Evolutionary conservation across 2,113 vertebrate genomes (phyloP), one percentile per base, ranked within the genome.

Genomic region (Alexandromys fortis): DNA sequence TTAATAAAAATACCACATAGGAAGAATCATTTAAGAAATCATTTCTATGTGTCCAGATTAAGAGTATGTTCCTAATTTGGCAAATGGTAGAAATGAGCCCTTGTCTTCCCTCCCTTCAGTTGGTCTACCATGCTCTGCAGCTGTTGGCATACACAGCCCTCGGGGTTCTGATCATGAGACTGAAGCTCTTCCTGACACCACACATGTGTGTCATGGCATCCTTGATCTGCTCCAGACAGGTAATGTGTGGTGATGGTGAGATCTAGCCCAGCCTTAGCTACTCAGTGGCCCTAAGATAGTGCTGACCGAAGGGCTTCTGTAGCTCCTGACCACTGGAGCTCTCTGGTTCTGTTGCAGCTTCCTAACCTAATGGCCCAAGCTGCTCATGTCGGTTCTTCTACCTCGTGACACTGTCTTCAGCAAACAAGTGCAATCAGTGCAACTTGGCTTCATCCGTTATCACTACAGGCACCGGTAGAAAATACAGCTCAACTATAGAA

Each of bases 191-290:
- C 98, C 97, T 99, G 97, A 99, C 99, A 0, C 99, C 99, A 0
- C 99, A 99, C 98, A 99, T 99, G 97, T 99, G 99, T 95, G 97
- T 99, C 93, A 99, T 99, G 99, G 99, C 99, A 38, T 99, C 99
- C 55, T 98, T 99, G 95, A 86, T 99, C 97, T 99, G 99, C 98
- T 99, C 99, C 83, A 99, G 98, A 97, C 99, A 99, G 99, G 99
- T 99, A 98, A 98, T 97, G 16, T 45, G 5, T 26, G 13, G 7
- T 63, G 26, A 72, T 19, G 5, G 73, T 47, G 21, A 68, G 12
- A 61, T 72, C 24, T 42, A 12, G 65, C 17, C 19, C 49, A 28
- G 3, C 33, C 7, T 58, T 85, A 19, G 26, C 45, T 67, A 26
- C 8, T 21, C 16, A 52, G 45, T 75, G 42, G 1, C 26, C 81